Evolutionary conservation across 2,113 vertebrate genomes (phyloP).

Genomic region (Notarius quadriscutis): DNA sequence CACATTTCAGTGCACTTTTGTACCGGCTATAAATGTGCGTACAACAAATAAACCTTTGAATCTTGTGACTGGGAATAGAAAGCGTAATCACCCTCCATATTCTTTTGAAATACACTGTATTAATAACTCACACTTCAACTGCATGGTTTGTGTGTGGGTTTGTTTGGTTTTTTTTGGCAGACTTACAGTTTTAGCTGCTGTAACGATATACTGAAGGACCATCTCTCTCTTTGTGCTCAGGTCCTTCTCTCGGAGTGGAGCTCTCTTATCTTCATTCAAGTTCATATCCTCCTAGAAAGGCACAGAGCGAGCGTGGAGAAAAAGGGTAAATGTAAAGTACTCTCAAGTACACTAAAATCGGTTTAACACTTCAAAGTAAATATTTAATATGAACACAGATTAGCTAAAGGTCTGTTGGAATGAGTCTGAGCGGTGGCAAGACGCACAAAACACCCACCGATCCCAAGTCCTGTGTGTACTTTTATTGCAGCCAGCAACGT

Average conservation of each 20-base stretch:
- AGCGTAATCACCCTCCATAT: neutral
- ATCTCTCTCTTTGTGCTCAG: constrained; percentile 92
- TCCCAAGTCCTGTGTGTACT: neutral
- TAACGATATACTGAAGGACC: constrained; percentile 92
- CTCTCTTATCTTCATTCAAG: constrained; percentile 95
- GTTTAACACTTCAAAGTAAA: constrained; percentile 11
- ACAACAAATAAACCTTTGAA: neutral
- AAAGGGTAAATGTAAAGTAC: neutral
- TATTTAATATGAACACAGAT: neutral
- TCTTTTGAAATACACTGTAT: neutral
- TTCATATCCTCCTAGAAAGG: constrained; percentile 97
- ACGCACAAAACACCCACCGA: neutral
- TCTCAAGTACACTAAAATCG: neutral
- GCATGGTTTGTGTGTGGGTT: too few species aligned
- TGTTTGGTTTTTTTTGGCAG: neutral
- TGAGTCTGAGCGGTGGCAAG: neutral
- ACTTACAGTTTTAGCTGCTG: constrained; percentile 92
- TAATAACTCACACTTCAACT: neutral
- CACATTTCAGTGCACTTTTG: neutral
- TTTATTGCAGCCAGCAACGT: neutral
- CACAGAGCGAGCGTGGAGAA: neutral
- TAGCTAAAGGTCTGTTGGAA: neutral
- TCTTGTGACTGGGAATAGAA: neutral
- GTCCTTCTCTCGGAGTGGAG: constrained; percentile 92
- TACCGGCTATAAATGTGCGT: neutral